Base-by-base conservation (phyloP, 2,888 invertebrate species). In the Marasmarcha lunaedactyla region DNA sequence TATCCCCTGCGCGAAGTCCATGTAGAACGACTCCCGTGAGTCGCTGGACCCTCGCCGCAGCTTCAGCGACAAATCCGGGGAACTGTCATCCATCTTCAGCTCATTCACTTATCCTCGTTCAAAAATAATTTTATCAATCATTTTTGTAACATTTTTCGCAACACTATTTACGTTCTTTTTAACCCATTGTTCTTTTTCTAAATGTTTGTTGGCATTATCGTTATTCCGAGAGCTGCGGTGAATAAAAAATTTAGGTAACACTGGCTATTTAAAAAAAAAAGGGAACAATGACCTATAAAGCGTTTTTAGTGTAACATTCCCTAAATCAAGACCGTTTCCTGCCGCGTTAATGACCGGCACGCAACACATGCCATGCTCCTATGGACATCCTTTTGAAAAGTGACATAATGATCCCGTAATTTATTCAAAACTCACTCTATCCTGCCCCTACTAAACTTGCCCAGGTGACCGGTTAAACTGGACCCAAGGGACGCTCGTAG, bases 1-100 rank as follows among this genome's bases (percentile, higher is more conserved):
- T 65, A 94, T 94, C 44, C 94, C 94, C 83, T 92, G 92, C 57
- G 93, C 94, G 66, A 94, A 93, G 77, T 94, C 93, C 93, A 94
- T 93, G 62, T 94, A 94, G 70, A 93, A 94, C 40, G 93, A 93
- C 71, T 94, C 94, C 48, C 93, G 86, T 26, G 94, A 94, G 73
- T 93, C 94, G 65, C 92, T 93, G 27, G 93, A 93, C 38, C 93
- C 93, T 43, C 93, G 88, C 53, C 94, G 88, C 65, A 94, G 77
- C 78, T 93, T 92, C 49, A 94, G 86, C 81, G 93, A 93, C 74
- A 94, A 79, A 77, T 94, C 93, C 46, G 93, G 93, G 43, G 93
- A 93, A 70, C 93, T 93, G 85, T 94, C 93, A 81, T 85, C 84
- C 84, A 84, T 84, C 49, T 64, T 71, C 48, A 35, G 46, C 38